phyloP scores from a whole-genome alignment of 2,797 vertebrate genomes.

The Acipenser transmontanus region DNA sequence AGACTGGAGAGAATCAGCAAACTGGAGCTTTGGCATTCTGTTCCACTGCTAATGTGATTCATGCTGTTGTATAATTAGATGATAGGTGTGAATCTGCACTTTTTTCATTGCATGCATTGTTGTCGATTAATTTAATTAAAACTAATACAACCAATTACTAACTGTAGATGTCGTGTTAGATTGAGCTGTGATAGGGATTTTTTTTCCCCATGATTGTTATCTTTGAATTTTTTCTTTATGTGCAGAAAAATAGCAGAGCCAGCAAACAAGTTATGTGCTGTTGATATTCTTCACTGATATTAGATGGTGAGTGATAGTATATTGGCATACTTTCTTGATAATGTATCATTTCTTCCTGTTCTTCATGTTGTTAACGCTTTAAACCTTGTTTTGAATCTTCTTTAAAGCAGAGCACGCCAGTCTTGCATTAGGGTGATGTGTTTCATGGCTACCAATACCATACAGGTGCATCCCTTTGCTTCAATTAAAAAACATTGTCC shows the following conservation, averaged over 20 bases:
- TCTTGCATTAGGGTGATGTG: too few relatives aligned
- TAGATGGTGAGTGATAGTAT: constrained; percentile 41
- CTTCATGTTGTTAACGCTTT: not conserved
- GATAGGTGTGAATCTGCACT: constrained; percentile 64
- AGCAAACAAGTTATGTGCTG: constrained; percentile 17
- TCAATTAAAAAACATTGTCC: too few relatives aligned
- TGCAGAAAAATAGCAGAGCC: constrained; percentile 22
- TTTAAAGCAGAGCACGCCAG: too few relatives aligned
- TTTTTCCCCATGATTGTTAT: constrained; percentile 59
- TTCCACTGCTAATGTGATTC: constrained; percentile 85
- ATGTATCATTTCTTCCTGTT: constrained; percentile 14
- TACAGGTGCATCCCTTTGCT: too few relatives aligned
- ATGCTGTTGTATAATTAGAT: constrained; percentile 80
- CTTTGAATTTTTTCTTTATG: constrained; percentile 29
- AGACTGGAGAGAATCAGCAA: constrained; percentile 64
- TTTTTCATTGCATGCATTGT: constrained; percentile 51
- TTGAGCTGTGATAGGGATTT: constrained; percentile 64
- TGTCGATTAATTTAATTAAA: constrained; percentile 75
- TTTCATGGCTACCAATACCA: too few relatives aligned
- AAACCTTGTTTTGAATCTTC: too few relatives aligned
- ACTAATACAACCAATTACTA: constrained; percentile 67
- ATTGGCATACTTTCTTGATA: not conserved
- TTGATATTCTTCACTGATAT: constrained; percentile 33
- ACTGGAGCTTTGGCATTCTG: constrained; percentile 76
- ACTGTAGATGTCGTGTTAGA: constrained; percentile 67